Base-by-base conservation (phyloP, 2,888 invertebrate genomes). In the Amiota minor region DNA sequence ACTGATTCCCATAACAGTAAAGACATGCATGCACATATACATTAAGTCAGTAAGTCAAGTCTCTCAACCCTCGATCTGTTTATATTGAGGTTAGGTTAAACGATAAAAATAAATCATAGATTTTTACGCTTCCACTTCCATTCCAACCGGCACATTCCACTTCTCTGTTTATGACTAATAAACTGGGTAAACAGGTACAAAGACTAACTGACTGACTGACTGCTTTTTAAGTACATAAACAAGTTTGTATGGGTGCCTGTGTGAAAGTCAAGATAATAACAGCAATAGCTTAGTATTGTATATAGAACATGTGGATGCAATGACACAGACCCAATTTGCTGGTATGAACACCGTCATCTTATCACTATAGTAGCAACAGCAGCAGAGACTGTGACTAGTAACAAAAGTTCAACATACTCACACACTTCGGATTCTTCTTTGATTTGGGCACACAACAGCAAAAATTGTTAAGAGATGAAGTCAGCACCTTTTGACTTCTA, bases 61-160 rank as follows among this genome's bases (percentile, higher is more conserved):
- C 35, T 35, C 35, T 35, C 35, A 35, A 35, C 2, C 10, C 45
- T 1, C n/a, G 23, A 18, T 12, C 20, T 4, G 11, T 12, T 18
- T 12, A n/a, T 45, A 35, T 62, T 62, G 35, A 62, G 62, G 62
- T 62, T 62, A 62, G 14, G 62, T 53, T 53, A 12, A 53, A 53
- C 4, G n/a, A 53, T 53, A 53, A 53, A n/a, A n/a, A 53, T n/a
- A 53, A n/a, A n/a, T 12, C 6, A 53, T 10, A 53, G 6, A 53
- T 53, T 53, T 53, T 53, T 8, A 10, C 8, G 56, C 56, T 56
- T 56, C 11, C 56, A 56, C 8, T 56, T 56, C 18, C n/a, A 56
- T 35, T 2, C 35, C 35, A 35, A 35, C 35, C 35, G 35, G 35
- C 35, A 35, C 35, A 35, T 35, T 35, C 35, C 35, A 35, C 35